Conservation (phyloP, 2,888 invertebrate genomes). For the Lasioglossum villosulum region DNA sequence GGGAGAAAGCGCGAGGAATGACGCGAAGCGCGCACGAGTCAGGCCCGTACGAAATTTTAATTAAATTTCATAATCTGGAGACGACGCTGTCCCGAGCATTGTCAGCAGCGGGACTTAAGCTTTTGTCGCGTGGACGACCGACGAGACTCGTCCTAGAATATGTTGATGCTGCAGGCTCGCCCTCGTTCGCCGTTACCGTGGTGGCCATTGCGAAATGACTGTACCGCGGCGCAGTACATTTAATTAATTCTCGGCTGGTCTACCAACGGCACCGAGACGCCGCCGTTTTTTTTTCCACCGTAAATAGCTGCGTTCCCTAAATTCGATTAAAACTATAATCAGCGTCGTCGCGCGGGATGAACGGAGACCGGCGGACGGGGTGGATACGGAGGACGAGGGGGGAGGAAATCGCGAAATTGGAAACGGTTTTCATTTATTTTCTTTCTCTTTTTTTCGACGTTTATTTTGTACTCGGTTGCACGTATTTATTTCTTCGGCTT, state of each 20-base stretch:
- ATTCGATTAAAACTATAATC: conserved; percentile 75
- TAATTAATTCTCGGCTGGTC: conserved; percentile 71
- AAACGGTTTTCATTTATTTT: conserved; percentile 44
- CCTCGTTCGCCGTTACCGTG: conserved; percentile 34
- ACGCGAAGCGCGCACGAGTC: conserved; percentile 19
- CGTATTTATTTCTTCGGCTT: conserved; percentile 21
- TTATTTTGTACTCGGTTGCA: conserved; percentile 6
- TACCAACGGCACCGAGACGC: conserved; percentile 55
- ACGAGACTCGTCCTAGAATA: conserved; percentile 51
- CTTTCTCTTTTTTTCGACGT: conserved; percentile 1
- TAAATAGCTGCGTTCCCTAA: conserved; percentile 68
- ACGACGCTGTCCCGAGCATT: conserved; percentile 65
- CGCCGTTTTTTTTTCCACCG: conserved; percentile 30
- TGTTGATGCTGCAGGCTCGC: conserved; percentile 40
- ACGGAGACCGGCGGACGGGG: conserved; percentile 32
- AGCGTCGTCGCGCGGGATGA: conserved; percentile 38
- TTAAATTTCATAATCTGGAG: conserved; percentile 75
- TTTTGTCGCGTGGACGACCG: conserved; percentile 58
- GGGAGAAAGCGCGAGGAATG: background rate
- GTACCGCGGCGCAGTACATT: conserved; percentile 60
- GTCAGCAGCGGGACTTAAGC: conserved; percentile 64
- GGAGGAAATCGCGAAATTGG: conserved; percentile 43
- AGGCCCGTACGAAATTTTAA: conserved; percentile 74
- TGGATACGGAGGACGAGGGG: conserved; percentile 8
- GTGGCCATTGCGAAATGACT: conserved; percentile 52